Percentiles rank a stretch among this genome's conserved stretches.
Evolutionary conservation across 1,140 invertebrate genomes (phyloP).

Genomic region (Geopemphigus sp.): DNA sequence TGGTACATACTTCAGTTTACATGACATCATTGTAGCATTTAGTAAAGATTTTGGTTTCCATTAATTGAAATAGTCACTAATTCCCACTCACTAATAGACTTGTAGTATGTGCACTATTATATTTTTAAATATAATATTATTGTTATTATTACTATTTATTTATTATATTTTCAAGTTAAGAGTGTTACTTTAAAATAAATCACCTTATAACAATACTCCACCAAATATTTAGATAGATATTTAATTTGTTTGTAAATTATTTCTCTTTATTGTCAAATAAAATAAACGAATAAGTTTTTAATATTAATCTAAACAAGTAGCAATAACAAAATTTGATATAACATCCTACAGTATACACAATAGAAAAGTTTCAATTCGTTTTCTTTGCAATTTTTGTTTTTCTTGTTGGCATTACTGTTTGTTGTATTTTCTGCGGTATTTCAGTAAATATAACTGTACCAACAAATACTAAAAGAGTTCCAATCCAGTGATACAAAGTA

Average conservation of each 20-base stretch:
- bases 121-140: constrained; percentile 26
- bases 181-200: constrained; percentile 2
- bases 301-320: constrained; percentile 20
- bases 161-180: constrained; percentile 25
- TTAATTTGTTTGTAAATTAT: constrained; percentile 39
- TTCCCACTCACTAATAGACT: constrained; percentile 30
- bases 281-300: constrained; percentile 35
- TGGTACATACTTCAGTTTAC: constrained; percentile 48
- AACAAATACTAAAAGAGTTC: constrained; percentile 84
- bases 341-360: background rate
- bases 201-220: background rate
- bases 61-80: constrained; percentile 14
- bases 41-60: constrained; percentile 46
- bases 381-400: constrained; percentile 46
- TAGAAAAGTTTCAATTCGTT: background rate
- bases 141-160: constrained; percentile 4
- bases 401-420: constrained; percentile 15
- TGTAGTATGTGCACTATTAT: constrained; percentile 41
- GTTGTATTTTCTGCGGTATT: constrained; percentile 56
- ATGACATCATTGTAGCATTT: constrained; percentile 49
- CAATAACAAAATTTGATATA: background rate
- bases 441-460: constrained; percentile 93
- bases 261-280: constrained; percentile 45
- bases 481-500: constrained; percentile 88
- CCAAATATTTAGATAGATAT: constrained; percentile 33